Evolutionary conservation across 2,113 vertebrate genomes (phyloP).

Genomic region (Neofelis nebulosa): DNA sequence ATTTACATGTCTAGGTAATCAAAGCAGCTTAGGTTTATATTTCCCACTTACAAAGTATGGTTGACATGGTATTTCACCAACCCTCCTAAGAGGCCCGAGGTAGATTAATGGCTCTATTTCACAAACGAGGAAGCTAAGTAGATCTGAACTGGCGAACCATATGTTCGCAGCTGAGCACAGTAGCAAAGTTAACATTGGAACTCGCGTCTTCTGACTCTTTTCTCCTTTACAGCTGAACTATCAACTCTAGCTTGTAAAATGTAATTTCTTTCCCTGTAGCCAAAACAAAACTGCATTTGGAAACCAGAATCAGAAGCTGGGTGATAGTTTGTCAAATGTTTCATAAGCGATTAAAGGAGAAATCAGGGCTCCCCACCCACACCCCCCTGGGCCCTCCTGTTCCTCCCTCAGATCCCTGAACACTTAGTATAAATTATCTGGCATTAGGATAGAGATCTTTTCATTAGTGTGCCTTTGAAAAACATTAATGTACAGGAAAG

Average conservation of each 20-base stretch:
- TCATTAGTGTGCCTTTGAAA: conserved; percentile 72
- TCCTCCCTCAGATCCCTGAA: conserved; percentile 5
- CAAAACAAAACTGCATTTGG: conserved; percentile 53
- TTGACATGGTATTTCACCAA: background rate
- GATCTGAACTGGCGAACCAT: background rate
- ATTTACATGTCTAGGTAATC: background rate
- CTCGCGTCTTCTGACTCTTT: background rate
- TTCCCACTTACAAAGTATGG: background rate
- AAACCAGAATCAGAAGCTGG: conserved; percentile 24
- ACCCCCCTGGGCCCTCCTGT: background rate
- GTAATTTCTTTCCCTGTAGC: background rate
- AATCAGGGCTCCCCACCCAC: background rate
- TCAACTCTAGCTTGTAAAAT: background rate
- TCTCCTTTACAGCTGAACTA: background rate
- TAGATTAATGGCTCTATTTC: background rate
- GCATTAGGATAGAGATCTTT: conserved; percentile 36
- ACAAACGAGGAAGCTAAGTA: background rate
- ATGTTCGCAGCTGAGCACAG: background rate
- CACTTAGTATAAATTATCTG: conserved; percentile 52
- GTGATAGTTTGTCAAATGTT: background rate
- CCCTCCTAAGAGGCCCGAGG: background rate
- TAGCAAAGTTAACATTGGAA: background rate
- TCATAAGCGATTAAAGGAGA: conserved; percentile 42
- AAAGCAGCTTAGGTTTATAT: background rate
- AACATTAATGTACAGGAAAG: conserved; percentile 62